Evolutionary conservation across 2,113 vertebrate genomes (phyloP), one percentile per base, ranked within the genome.

Genomic region (Engraulis encrasicolus): DNA sequence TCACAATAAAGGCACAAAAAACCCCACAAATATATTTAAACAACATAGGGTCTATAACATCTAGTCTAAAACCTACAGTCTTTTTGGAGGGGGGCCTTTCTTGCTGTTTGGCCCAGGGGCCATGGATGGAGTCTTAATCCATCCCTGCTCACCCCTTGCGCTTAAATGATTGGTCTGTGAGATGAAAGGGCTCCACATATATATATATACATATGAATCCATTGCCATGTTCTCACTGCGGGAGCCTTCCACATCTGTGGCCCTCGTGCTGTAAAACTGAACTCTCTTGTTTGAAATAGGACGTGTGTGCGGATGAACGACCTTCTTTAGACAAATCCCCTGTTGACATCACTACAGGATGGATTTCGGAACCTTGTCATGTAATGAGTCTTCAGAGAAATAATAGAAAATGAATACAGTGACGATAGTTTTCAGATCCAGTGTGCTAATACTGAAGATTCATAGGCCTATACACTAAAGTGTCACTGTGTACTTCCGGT

Each of bases 271-370:
- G n/a, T n/a, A n/a, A n/a, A n/a, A n/a, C n/a, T n/a, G 17, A 34
- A 74, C 27, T 34, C 66, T 74, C 31, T n/a, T 74, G 66, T 74
- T 74, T 74, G 66, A 74, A 74, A 74, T 31, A 74, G 66, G 27
- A 74, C 31, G 66, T 74, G 66, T 74, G 11, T 31, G 66, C 14
- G 9, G 31, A 74, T 74, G 66, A 74, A 74, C 66, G 17, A 36
- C 66, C 66, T 34, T 74, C 66, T 74, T 74, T 74, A 74, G n/a
- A n/a, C 66, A 74, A 74, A 74, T 34, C 66, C 34, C 34, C 23
- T 31, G 66, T 74, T 74, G 66, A 27, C 66, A 74, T 23, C 66
- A 34, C 7, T 17, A 74, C 27, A 74, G 27, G 66, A 74, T 14
- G 27, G 31, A 11, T 74, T 74, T 74, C 31, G 66, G 17, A n/a